Evolutionary conservation across 2,797 vertebrate genomes (phyloP).

Genomic region (Botia almorhae): DNA sequence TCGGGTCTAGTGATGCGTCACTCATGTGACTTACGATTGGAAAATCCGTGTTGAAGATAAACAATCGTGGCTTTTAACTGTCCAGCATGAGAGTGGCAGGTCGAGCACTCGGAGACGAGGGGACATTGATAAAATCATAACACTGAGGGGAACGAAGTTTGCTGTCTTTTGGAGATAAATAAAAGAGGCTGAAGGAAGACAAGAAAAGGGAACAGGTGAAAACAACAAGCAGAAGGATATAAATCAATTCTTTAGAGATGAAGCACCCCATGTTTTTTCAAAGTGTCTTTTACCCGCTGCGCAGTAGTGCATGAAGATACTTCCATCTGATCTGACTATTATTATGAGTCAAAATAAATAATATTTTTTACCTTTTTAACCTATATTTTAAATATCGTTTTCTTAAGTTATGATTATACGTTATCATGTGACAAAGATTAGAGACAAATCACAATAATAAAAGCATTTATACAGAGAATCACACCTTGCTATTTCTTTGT

Average conservation of each 20-base stretch:
- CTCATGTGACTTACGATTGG: slow-evolving; percentile 24
- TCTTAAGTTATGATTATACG: no score
- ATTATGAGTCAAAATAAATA: background rate
- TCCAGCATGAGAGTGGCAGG: background rate
- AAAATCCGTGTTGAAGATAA: slow-evolving; percentile 10
- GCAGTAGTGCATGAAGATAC: no score
- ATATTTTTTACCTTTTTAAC: no score
- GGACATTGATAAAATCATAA: slow-evolving; percentile 31
- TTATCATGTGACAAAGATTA: background rate
- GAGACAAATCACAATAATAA: background rate
- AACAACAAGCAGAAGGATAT: background rate
- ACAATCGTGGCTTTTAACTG: background rate
- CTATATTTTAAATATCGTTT: no score
- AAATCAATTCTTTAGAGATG: background rate
- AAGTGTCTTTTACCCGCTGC: background rate
- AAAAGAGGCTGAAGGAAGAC: background rate
- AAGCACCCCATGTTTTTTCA: background rate
- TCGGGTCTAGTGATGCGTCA: background rate
- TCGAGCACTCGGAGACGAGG: background rate
- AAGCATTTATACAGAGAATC: no score
- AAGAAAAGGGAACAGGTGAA: background rate
- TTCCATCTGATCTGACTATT: background rate
- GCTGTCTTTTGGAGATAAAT: background rate
- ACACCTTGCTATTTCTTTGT: no score
- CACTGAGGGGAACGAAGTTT: background rate